Conservation (phyloP, 2,888 invertebrate genomes). For the Polyploca ridens region DNA sequence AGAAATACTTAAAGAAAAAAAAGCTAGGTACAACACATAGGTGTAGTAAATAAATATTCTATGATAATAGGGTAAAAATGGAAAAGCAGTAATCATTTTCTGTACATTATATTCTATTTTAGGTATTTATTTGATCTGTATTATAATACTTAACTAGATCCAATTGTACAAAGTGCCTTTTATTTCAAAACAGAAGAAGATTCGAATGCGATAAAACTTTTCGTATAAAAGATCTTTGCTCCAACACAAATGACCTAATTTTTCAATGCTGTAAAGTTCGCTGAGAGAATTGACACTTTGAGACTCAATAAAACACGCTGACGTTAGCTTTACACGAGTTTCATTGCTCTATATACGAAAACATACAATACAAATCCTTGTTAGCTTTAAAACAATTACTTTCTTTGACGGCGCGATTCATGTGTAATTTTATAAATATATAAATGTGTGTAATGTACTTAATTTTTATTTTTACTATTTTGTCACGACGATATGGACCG, state of each 20-base stretch:
- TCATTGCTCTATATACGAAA: background rate
- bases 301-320: conserved; percentile 32
- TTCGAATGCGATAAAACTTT: conserved; percentile 48
- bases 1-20: too few relatives aligned
- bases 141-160: background rate
- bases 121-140: background rate
- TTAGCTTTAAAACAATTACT: background rate
- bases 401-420: background rate
- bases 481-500: too few relatives aligned
- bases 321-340: conserved; percentile 21
- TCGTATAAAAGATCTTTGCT: conserved; percentile 54
- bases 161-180: conserved; percentile 27
- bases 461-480: too few relatives aligned
- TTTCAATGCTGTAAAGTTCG: conserved; percentile 45
- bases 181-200: conserved; percentile 35
- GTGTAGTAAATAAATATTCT: too few relatives aligned
- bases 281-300: conserved; percentile 31
- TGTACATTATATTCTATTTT: too few relatives aligned
- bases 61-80: too few relatives aligned
- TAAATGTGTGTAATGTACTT: too few relatives aligned
- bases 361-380: background rate
- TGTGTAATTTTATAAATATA: too few relatives aligned
- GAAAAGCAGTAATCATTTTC: too few relatives aligned
- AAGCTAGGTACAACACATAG: too few relatives aligned
- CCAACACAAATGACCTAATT: conserved; percentile 53